Evolutionary conservation across 2,888 invertebrate species (phyloP).

Genomic region (Diaprepes abbreviatus): DNA sequence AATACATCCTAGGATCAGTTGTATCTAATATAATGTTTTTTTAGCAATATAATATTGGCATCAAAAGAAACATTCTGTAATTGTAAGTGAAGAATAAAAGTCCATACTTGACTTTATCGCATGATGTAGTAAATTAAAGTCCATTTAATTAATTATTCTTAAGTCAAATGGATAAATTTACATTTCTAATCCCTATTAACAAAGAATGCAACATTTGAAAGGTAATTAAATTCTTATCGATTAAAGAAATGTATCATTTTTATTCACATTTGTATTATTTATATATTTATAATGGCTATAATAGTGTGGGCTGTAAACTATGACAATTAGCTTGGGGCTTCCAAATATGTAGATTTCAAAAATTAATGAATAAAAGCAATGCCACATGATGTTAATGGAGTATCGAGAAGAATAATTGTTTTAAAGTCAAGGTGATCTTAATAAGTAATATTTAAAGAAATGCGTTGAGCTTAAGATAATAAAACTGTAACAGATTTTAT

Average conservation of each 20-base stretch:
- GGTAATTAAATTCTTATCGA: conserved; percentile 5
- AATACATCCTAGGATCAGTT: no score
- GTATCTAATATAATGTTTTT: no score
- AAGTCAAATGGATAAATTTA: neutral
- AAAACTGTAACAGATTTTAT: no score
- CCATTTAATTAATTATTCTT: no score
- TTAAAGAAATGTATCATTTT: conserved; percentile 13
- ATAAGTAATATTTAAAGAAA: neutral
- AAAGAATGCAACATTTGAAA: neutral
- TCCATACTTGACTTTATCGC: no score
- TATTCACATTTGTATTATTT: conserved; percentile 1
- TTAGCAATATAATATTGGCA: no score
- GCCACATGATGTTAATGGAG: conserved; percentile 16
- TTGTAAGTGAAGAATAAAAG: no score
- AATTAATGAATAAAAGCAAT: conserved; percentile 7
- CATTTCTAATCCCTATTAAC: neutral
- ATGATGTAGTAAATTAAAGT: no score
- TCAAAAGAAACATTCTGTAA: no score
- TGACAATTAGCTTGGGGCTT: conserved; percentile 11
- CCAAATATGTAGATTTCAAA: conserved; percentile 12
- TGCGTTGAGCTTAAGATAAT: no score
- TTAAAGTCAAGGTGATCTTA: conserved; percentile 4
- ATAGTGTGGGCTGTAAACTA: conserved; percentile 5
- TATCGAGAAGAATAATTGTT: conserved; percentile 9
- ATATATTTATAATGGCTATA: neutral